A percentile compares a stretch with the other conserved stretches of the same genome.
phyloP scores from a whole-genome alignment of 2,888 invertebrate genomes.

The Poecilus cupreus region DNA sequence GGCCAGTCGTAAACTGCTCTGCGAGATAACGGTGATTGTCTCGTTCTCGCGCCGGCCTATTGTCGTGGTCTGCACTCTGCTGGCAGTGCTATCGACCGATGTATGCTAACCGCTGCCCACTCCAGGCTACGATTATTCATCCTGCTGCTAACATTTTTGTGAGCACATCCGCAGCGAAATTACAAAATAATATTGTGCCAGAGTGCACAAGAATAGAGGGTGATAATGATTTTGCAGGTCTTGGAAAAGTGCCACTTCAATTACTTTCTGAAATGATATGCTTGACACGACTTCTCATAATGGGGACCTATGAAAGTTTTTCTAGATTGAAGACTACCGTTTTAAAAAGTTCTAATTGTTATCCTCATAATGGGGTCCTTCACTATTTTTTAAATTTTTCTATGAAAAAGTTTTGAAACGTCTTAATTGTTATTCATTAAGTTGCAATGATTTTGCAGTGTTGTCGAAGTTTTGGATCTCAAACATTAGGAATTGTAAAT shows the following conservation, averaged over 20 bases:
- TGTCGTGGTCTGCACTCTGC: neutral
- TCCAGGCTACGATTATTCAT: neutral
- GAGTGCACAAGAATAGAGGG: neutral
- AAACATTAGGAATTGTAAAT: no score
- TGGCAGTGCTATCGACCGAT: slow-evolving; percentile 35
- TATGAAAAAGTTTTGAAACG: no score
- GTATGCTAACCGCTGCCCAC: neutral
- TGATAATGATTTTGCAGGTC: neutral
- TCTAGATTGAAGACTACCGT: no score
- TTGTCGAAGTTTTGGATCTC: no score
- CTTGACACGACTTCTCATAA: no score
- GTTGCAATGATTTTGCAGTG: no score
- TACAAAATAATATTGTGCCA: slow-evolving; percentile 20
- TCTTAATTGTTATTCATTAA: no score
- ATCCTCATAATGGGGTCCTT: no score
- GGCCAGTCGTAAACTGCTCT: slow-evolving; percentile 21
- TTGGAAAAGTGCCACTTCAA: slow-evolving; percentile 3
- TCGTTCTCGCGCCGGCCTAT: slow-evolving; percentile 31
- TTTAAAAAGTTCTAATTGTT: no score
- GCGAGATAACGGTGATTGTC: slow-evolving; percentile 46
- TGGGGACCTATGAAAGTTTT: no score
- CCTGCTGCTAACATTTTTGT: slow-evolving; percentile 1
- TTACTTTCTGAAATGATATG: neutral
- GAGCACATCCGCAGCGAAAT: neutral
- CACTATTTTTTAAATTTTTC: no score